These are phyloP conservation scores for Drosophila bunnanda DNA, from an alignment of 2,888 invertebrate genomes.

Conservation along the genomic window DNA sequence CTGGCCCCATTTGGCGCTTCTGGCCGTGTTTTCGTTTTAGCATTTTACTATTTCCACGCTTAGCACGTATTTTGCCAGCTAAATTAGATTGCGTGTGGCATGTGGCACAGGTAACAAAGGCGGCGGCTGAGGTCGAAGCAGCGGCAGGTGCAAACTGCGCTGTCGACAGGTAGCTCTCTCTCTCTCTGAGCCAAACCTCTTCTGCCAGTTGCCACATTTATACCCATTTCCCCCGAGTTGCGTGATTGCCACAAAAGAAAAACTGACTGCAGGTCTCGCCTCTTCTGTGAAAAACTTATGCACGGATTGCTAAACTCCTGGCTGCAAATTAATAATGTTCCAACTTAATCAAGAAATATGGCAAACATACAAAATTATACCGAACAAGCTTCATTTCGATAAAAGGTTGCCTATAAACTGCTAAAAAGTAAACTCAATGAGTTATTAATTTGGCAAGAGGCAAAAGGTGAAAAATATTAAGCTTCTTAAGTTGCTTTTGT, in stretches of 20 bases:
- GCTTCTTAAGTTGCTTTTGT: not conserved
- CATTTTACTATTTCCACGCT: slow-evolving; percentile 53
- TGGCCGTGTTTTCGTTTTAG: slow-evolving; percentile 12
- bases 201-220: slow-evolving; percentile 6
- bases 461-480: not conserved
- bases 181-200: slow-evolving; percentile 10
- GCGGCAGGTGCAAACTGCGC: slow-evolving; percentile 67
- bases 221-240: slow-evolving; percentile 21
- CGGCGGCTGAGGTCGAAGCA: slow-evolving; percentile 17
- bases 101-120: slow-evolving; percentile 47
- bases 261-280: slow-evolving; percentile 21
- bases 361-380: not conserved
- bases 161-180: slow-evolving; percentile 36
- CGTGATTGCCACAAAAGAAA: slow-evolving; percentile 23
- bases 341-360: slow-evolving; percentile 15
- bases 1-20: slow-evolving; percentile 33
- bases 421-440: not conserved
- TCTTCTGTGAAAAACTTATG: slow-evolving; percentile 17
- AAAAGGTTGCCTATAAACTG: not conserved
- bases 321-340: slow-evolving; percentile 41
- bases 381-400: slow-evolving; percentile 1
- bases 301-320: slow-evolving; percentile 30
- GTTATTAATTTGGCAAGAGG: not conserved
- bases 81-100: slow-evolving; percentile 76
- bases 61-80: slow-evolving; percentile 62